A percentile compares a stretch with the other conserved stretches of the same genome.
Evolutionary conservation across 2,797 vertebrate genomes (phyloP).

Genomic region (Ctenopoma multispine): DNA sequence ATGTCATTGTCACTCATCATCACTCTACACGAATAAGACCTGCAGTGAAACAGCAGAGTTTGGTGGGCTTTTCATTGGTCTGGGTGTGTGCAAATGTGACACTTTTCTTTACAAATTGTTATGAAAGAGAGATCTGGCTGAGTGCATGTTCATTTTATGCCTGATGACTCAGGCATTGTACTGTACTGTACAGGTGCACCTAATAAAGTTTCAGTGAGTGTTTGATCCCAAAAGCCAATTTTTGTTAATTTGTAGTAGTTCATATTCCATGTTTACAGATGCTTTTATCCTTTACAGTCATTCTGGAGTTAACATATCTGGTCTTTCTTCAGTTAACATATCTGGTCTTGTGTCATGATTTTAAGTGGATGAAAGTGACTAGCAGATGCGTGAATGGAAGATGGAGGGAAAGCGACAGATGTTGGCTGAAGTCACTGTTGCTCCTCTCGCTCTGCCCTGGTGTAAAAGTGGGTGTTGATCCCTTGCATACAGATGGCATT

Average conservation of each 20-base stretch:
- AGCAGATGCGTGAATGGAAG: slow-evolving; percentile 56
- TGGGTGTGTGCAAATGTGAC: background rate
- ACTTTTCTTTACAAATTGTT: slow-evolving; percentile 11
- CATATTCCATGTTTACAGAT: slow-evolving; percentile 24
- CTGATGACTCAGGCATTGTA: background rate
- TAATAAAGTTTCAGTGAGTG: background rate
- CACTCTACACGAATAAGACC: slow-evolving; percentile 10
- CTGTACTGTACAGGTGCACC: too few relatives aligned
- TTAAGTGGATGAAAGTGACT: slow-evolving; percentile 67
- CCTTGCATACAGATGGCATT: slow-evolving; percentile 86
- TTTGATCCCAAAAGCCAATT: slow-evolving; percentile 22
- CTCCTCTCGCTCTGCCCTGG: slow-evolving; percentile 70
- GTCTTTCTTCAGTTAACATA: slow-evolving; percentile 50
- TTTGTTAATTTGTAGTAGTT: slow-evolving; percentile 11
- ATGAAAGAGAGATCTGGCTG: slow-evolving; percentile 9
- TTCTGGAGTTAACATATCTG: too few relatives aligned
- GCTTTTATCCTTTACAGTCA: slow-evolving; percentile 36
- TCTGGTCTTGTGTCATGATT: slow-evolving; percentile 37
- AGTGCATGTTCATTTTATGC: slow-evolving; percentile 16
- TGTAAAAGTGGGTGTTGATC: slow-evolving; percentile 81
- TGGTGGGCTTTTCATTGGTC: background rate
- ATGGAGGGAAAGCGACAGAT: slow-evolving; percentile 66
- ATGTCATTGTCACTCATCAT: background rate
- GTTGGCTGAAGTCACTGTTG: slow-evolving; percentile 66
- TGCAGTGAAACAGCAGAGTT: background rate